These are phyloP conservation scores for Callimorpha dominula DNA, from an alignment of 2,888 invertebrate genomes.

Conservation along the genomic window DNA sequence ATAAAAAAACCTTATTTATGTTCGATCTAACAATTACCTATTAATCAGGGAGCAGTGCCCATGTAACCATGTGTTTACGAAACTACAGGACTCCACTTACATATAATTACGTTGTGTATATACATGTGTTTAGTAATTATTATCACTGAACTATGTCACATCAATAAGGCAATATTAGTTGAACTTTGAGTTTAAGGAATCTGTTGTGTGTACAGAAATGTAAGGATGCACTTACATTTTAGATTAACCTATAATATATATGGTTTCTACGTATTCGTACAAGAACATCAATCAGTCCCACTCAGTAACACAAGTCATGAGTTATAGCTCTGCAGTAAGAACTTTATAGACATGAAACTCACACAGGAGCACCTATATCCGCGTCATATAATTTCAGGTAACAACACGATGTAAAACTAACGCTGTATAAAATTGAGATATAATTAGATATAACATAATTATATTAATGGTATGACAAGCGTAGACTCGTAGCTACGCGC, in stretches of 20 bases:
- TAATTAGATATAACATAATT: constrained; percentile 12
- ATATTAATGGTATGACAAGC: neutral
- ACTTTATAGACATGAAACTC: neutral
- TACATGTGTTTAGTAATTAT: neutral
- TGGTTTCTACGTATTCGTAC: too few species aligned
- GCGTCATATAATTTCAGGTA: neutral
- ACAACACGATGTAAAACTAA: constrained; percentile 10
- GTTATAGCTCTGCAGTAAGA: too few species aligned
- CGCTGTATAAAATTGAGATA: constrained; percentile 22
- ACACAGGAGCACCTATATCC: neutral
- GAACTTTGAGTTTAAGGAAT: neutral
- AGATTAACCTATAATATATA: neutral
- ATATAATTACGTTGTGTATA: constrained; percentile 2
- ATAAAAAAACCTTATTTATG: neutral
- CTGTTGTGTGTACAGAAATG: too few species aligned
- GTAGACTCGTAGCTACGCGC: constrained; percentile 2
- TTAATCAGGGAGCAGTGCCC: too few species aligned
- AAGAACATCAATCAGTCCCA: too few species aligned
- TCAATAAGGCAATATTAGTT: too few species aligned
- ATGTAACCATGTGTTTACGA: neutral
- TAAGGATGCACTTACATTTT: too few species aligned
- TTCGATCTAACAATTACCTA: neutral
- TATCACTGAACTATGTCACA: neutral
- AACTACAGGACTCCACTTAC: neutral
- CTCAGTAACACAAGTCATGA: too few species aligned